Evolutionary conservation across 30 jellyfish, hydroid and myxozoan genomes (phyloP).

Genomic region (Haliclystus octoradiatus): DNA sequence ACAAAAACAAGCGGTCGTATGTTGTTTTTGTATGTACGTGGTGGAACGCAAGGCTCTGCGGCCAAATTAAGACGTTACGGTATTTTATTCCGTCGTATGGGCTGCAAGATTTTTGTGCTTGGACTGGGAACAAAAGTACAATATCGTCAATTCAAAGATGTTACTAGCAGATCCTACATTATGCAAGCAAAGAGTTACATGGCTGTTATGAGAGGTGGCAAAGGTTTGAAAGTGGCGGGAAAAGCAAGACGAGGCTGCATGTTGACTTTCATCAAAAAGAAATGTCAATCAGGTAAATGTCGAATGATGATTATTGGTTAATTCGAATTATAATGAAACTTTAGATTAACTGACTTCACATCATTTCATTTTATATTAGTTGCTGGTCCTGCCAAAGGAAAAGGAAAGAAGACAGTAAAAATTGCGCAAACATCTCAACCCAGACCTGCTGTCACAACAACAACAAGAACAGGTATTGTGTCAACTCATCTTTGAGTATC

Average conservation of each 20-base stretch:
- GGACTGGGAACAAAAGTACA: conserved; percentile 58
- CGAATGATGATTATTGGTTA: no score
- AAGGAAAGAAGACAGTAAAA: neutral
- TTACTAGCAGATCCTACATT: conserved; percentile 44
- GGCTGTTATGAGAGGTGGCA: conserved; percentile 74
- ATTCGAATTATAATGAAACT: neutral
- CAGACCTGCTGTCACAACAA: neutral
- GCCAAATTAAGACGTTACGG: conserved; percentile 59
- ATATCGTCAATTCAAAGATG: conserved; percentile 33
- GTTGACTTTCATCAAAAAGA: conserved; percentile 8
- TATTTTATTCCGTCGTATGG: conserved; percentile 44
- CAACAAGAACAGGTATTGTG: neutral
- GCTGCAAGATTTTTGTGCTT: conserved; percentile 52
- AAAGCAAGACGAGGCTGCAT: conserved; percentile 46
- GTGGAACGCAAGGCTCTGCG: conserved; percentile 59
- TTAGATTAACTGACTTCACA: neutral
- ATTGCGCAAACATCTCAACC: no score
- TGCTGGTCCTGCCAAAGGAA: neutral
- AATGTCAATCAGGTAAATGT: neutral
- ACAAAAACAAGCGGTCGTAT: conserved; percentile 35
- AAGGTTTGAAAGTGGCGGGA: conserved; percentile 74
- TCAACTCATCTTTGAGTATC: no score
- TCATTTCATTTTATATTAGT: neutral
- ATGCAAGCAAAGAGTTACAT: conserved; percentile 49
- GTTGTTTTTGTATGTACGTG: conserved; percentile 63